A percentile compares a stretch with the other conserved stretches of the same genome.
These are phyloP conservation scores for Dufourea novaeangliae DNA, from an alignment of 1,140 invertebrate genomes.

Conservation along the genomic window DNA sequence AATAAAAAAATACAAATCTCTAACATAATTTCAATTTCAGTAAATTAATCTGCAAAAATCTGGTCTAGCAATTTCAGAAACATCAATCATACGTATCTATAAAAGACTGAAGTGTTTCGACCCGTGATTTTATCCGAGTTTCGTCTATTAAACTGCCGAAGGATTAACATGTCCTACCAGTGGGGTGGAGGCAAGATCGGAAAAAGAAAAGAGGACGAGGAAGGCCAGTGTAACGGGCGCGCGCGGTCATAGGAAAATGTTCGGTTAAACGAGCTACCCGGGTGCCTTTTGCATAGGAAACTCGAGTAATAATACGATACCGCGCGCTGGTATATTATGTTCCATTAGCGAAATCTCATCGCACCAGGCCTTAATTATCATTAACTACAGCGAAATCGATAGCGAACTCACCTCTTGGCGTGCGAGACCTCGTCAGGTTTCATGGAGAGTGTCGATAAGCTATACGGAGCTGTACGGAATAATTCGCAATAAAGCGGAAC, in stretches of 20 bases:
- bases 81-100: too few relatives aligned
- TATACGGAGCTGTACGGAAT: constrained; percentile 21
- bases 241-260: constrained; percentile 4
- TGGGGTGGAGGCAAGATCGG: neutral
- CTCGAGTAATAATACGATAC: constrained; percentile 53
- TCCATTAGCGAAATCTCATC: constrained; percentile 66
- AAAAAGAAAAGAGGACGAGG: neutral
- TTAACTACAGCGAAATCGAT: constrained; percentile 64
- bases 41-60: too few relatives aligned
- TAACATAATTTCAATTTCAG: too few relatives aligned
- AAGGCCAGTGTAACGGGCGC: constrained; percentile 2
- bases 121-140: too few relatives aligned
- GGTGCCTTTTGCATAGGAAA: constrained; percentile 47
- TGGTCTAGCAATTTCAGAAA: neutral
- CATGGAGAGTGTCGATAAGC: constrained; percentile 54
- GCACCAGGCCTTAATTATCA: constrained; percentile 63
- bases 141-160: neutral
- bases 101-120: too few relatives aligned
- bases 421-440: constrained; percentile 48
- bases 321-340: constrained; percentile 56
- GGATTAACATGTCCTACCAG: neutral
- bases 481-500: constrained; percentile 51
- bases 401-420: constrained; percentile 18
- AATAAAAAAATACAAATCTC: too few relatives aligned
- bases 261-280: neutral